A percentile compares a stretch with the other conserved stretches of the same genome.
Conservation (phyloP, 2,797 vertebrate species). For the Neosalanx taihuensis region DNA sequence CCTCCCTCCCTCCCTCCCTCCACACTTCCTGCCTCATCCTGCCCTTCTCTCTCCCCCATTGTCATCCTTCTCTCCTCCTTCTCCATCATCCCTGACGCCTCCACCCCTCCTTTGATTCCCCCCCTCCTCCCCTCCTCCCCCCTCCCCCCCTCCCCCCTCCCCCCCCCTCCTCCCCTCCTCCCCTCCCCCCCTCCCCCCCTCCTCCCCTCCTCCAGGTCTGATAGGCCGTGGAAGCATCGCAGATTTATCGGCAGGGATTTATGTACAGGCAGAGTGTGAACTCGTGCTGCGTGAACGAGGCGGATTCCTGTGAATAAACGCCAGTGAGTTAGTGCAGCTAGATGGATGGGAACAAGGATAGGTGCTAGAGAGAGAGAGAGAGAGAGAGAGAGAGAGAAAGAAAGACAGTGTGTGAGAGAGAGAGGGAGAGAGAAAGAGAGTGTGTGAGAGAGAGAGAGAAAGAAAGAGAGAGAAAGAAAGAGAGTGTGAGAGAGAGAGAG, state of each 20-base stretch:
- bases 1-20: constrained; percentile 2
- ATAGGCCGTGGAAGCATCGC: constrained; percentile 30
- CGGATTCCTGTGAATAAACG: constrained; percentile 27
- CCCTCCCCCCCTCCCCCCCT: neutral
- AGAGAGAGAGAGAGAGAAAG: neutral
- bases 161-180: neutral
- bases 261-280: constrained; percentile 18
- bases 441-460: neutral
- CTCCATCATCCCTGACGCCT: too few relatives aligned
- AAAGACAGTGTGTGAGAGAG: constrained; percentile 4
- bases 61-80: neutral
- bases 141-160: neutral
- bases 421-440: neutral
- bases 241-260: constrained; percentile 38
- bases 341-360: neutral
- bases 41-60: neutral
- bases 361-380: neutral
- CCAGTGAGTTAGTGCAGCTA: constrained; percentile 9
- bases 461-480: neutral
- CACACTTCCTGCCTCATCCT: neutral
- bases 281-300: constrained; percentile 24
- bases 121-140: neutral
- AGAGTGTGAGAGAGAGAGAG: neutral
- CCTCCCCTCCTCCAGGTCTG: neutral
- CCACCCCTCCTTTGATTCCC: too few relatives aligned